Percentiles rank a stretch among this genome's conserved stretches.
Evolutionary conservation across 2,888 invertebrate species (phyloP).

Genomic region (Sphecodes monilicornis): DNA sequence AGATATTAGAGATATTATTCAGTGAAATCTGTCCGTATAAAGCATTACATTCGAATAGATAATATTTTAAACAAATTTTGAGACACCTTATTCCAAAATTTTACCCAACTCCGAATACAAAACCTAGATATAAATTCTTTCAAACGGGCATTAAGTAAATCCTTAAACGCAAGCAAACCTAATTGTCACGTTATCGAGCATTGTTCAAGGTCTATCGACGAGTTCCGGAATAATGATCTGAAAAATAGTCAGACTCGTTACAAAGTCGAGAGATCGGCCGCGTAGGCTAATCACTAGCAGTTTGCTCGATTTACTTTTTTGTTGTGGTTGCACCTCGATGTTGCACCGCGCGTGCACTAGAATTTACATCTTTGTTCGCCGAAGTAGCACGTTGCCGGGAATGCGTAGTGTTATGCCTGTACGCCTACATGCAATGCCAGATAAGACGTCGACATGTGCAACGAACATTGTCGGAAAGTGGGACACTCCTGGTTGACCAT

Average conservation of each 20-base stretch:
- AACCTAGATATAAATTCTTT: too few relatives aligned
- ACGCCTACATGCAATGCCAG: constrained; percentile 41
- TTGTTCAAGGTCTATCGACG: background rate
- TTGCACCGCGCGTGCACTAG: background rate
- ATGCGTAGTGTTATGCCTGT: constrained; percentile 42
- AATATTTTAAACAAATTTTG: too few relatives aligned
- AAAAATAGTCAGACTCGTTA: background rate
- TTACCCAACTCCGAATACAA: too few relatives aligned
- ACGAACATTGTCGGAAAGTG: constrained; percentile 53
- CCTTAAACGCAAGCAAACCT: background rate
- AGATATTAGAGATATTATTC: background rate
- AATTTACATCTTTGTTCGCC: constrained; percentile 37
- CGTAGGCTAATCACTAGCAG: background rate
- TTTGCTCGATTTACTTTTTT: background rate
- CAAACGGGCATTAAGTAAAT: too few relatives aligned
- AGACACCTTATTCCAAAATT: too few relatives aligned
- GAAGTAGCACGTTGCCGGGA: constrained; percentile 34
- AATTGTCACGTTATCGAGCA: background rate
- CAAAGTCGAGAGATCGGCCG: background rate
- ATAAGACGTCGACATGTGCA: constrained; percentile 48
- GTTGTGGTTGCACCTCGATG: background rate
- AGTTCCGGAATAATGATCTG: constrained; percentile 12
- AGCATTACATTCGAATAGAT: background rate
- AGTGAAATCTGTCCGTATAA: too few relatives aligned
- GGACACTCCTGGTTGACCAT: constrained; percentile 62